Base-by-base conservation (phyloP, 2,113 vertebrate genomes). In the Recurvirostra avosetta region DNA sequence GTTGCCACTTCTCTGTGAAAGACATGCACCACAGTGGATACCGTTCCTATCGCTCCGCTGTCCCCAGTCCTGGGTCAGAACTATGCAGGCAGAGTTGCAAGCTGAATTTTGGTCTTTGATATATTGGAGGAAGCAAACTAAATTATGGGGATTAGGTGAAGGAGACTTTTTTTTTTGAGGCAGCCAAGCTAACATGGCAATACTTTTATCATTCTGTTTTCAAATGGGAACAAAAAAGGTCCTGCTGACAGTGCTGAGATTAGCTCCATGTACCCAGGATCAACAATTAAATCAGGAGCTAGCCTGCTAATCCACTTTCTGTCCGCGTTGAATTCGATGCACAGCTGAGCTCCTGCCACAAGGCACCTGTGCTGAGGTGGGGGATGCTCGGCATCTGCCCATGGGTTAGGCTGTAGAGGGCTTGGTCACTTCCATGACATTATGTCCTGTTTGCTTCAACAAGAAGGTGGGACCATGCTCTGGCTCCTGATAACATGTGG, bases 41-140 rank as follows among this genome's bases (percentile, higher is more conserved):
- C 15, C 0, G 2, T 50, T 85, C 23, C 25, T 36, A 18, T 38
- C 0, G 0, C 49, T 85, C 15, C 26, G 29, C 26, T 0, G 0
- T 15, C 20, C 16, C 32, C 0, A 1, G 38, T 81, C 11, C 32
- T 50, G 32, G 25, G 11, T 61, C 43, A 88, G 59, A 65, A 21
- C 30, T 26, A 8, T 14, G 55, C 15, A 63, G 55, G 21, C 25
- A 2, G 6, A 79, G 29, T 47, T 34, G 21, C 29, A 81, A 76
- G 38, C 4, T 70, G 40, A 65, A 36, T 50, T 88, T 88, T 86
- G 13, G 55, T 68, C 49, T 61, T 40, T 68, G 12, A 53, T 68
- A 5, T 47, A 32, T 19, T 19, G 27, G 18, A 14, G 16, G 9
- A 67, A 15, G 23, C 13, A 75, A 85, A 49, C 2, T 49, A 45